phyloP scores from a whole-genome alignment of 2,113 vertebrate genomes.

The Podilymbus podiceps region DNA sequence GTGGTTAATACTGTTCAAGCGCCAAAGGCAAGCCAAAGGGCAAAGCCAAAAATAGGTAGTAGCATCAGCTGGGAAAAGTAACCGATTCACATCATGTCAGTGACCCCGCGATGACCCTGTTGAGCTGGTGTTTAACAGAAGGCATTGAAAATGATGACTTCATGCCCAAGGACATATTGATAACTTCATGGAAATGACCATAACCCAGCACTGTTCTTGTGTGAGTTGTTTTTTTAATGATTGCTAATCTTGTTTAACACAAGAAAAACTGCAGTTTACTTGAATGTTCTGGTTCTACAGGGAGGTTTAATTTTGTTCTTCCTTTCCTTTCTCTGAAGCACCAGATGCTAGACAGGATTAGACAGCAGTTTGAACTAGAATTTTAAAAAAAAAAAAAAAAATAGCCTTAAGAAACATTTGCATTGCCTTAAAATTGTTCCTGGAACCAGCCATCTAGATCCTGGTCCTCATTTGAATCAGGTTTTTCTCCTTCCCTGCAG shows the following conservation, averaged over 20 bases:
- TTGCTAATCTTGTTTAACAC: slow-evolving; percentile 10
- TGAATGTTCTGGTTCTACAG: not conserved
- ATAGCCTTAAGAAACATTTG: slow-evolving; percentile 5
- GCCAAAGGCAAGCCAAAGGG: slow-evolving; percentile 57
- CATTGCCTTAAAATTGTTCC: not conserved
- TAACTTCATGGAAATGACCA: not conserved
- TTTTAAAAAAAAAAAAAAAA: not conserved
- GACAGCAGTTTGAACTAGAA: slow-evolving; percentile 23
- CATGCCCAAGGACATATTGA: not conserved
- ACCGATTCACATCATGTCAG: not conserved
- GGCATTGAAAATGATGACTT: not conserved
- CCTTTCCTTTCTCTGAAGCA: not conserved
- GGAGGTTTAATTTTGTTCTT: slow-evolving; percentile 33
- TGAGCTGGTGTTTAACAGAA: not conserved
- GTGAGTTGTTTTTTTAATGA: not conserved
- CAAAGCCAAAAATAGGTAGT: slow-evolving; percentile 24
- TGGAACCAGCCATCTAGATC: not conserved
- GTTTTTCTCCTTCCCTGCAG: not conserved
- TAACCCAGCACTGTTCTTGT: not conserved
- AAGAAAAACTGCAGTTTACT: not conserved
- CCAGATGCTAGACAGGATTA: slow-evolving; percentile 42
- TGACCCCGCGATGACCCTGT: not conserved
- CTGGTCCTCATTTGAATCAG: slow-evolving; percentile 5
- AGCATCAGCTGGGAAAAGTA: slow-evolving; percentile 4
- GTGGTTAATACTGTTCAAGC: not conserved